Percentiles rank a stretch among this genome's conserved stretches.
Conservation (phyloP, 2,888 invertebrate species). For the Lithophane socia region DNA sequence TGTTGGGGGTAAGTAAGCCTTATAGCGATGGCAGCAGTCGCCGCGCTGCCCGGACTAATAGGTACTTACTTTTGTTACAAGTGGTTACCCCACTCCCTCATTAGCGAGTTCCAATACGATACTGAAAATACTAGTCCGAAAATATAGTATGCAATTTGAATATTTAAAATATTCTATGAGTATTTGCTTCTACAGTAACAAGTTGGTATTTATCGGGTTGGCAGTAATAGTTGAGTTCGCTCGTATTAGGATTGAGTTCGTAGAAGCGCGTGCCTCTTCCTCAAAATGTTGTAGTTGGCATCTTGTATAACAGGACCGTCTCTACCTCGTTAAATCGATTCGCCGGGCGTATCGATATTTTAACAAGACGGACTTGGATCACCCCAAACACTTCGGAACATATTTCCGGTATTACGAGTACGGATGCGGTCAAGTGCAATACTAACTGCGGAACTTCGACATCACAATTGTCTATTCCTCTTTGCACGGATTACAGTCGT, state of each 20-base stretch:
- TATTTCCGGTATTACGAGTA: neutral
- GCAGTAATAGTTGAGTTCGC: neutral
- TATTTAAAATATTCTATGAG: neutral
- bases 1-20: neutral
- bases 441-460: neutral
- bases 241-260: no score
- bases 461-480: neutral
- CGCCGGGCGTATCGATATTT: constrained; percentile 1
- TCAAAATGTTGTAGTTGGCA: neutral
- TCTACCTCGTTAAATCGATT: constrained; percentile 6
- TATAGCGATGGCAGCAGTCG: neutral
- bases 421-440: neutral
- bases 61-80: neutral
- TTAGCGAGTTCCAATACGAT: neutral
- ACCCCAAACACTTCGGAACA: neutral
- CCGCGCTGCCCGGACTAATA: neutral
- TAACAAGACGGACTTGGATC: neutral
- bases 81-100: neutral
- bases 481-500: neutral
- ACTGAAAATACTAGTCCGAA: neutral
- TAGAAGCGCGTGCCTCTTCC: neutral
- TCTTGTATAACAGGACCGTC: neutral
- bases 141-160: neutral
- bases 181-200: neutral
- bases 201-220: neutral